Percentiles rank a stretch among this genome's conserved stretches.
Evolutionary conservation across 2,888 invertebrate species (phyloP).

Genomic region (Stenurella melanura): DNA sequence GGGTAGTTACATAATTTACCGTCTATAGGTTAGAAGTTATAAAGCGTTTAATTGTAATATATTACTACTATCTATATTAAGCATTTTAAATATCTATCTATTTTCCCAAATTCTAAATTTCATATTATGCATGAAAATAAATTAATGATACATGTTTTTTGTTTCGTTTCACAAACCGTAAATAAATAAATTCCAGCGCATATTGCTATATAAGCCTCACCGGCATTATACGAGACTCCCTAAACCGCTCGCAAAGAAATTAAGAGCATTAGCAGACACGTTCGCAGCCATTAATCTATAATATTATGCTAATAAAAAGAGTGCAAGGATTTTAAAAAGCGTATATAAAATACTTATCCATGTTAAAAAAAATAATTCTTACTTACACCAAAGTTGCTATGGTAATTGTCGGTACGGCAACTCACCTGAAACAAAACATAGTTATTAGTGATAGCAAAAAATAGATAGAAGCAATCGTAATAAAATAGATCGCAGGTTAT

Average conservation of each 20-base stretch:
- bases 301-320: slow-evolving; percentile 27
- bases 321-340: not conserved
- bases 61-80: too few relatives aligned
- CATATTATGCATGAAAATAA: too few relatives aligned
- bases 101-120: too few relatives aligned
- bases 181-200: slow-evolving; percentile 2
- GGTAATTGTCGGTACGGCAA: slow-evolving; percentile 40
- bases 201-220: not conserved
- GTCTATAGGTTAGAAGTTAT: too few relatives aligned
- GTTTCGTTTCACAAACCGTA: slow-evolving; percentile 15
- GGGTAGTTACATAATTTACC: too few relatives aligned
- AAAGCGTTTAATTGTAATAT: too few relatives aligned
- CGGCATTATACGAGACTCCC: not conserved
- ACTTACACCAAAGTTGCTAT: slow-evolving; percentile 34
- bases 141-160: not conserved
- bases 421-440: slow-evolving; percentile 42
- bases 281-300: slow-evolving; percentile 9
- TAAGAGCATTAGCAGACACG: not conserved
- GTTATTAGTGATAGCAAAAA: not conserved
- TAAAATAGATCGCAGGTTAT: not conserved
- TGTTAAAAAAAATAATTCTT: slow-evolving; percentile 28
- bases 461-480: not conserved
- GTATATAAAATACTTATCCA: not conserved
- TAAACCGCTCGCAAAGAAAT: not conserved
- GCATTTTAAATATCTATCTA: too few relatives aligned